Conservation (phyloP, 2,113 vertebrate species). For the Collichthys lucidus region DNA sequence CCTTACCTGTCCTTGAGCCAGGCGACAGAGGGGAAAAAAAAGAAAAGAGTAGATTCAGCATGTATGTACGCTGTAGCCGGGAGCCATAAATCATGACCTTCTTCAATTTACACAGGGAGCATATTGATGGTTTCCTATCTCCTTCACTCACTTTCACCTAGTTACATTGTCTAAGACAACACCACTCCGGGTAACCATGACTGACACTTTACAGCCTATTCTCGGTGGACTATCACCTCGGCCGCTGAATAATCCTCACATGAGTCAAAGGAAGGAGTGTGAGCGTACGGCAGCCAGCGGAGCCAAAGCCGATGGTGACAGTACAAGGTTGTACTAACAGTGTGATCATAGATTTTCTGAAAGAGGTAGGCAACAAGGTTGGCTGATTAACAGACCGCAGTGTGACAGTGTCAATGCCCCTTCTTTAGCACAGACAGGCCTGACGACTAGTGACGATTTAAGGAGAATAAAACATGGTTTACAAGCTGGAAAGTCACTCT, state of each 20-base stretch:
- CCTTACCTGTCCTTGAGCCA: constrained; percentile 83
- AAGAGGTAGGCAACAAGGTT: constrained; percentile 54
- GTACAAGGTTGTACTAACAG: constrained; percentile 59
- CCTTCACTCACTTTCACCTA: constrained; percentile 78
- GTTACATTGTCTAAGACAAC: constrained; percentile 77
- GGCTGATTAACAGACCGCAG: constrained; percentile 56
- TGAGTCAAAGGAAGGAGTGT: constrained; percentile 15
- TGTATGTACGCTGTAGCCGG: constrained; percentile 67
- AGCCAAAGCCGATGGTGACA: constrained; percentile 12
- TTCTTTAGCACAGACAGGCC: constrained; percentile 19
- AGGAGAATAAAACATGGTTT: constrained; percentile 44
- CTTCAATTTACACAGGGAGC: constrained; percentile 81
- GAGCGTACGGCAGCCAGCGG: not conserved
- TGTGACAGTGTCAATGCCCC: constrained; percentile 42
- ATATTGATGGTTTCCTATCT: constrained; percentile 82
- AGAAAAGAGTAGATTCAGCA: constrained; percentile 82
- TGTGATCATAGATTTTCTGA: constrained; percentile 67
- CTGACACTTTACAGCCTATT: constrained; percentile 76
- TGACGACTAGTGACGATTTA: constrained; percentile 41
- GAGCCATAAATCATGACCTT: constrained; percentile 82
- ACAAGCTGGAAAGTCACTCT: constrained; percentile 55
- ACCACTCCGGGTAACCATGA: constrained; percentile 72
- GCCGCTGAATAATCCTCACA: constrained; percentile 68
- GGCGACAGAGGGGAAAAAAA: constrained; percentile 40
- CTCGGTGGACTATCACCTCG: constrained; percentile 70